Base-by-base conservation (phyloP, 2,113 vertebrate species). In the Butorides virescens region DNA sequence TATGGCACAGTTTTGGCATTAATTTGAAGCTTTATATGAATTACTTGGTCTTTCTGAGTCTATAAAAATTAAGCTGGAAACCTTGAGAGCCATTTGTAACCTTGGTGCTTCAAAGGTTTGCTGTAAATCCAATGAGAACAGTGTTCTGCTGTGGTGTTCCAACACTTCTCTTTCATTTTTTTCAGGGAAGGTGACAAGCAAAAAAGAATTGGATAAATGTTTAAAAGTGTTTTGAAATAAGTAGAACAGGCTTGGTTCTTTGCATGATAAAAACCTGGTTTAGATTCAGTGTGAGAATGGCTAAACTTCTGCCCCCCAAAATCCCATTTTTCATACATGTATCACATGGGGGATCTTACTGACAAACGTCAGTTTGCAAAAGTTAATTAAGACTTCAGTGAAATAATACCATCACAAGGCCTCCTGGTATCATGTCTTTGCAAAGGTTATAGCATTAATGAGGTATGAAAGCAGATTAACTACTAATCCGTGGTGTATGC, bases 391-490 rank as follows among this genome's bases (percentile, higher is more conserved):
- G 86, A 44, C 19, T 75, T 91, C 25, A 72, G 55, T 49, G 18
- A 77, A 53, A 22, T 67, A 84, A 44, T 36, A 32, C 14, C 44
- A 47, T 88, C 73, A 85, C 10, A 75, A 72, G 80, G 34, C 37
- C 32, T 72, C 50, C 65, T 86, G 53, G 63, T 80, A 11, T 62
- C 32, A 7, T 55, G 75, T 25, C 63, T 92, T 83, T 95, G 82
- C 53, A 93, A 88, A 96, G 62, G 58, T 73, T 90, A 37, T 27
- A 47, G 47, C 47, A 56, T 84, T 87, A 96, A 87, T 68, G 73
- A 92, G 36, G 21, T 87, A 67, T 63, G 61, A 87, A 89, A 95
- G 56, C 72, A 93, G 86, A 85, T 95, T 71, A 92, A 59, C 56
- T 74, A 9, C 83, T 92, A 74, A 93, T 86, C 55, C 61, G 59